Conservation (phyloP, 2,888 invertebrate species). For the Argynnis bischoffii region DNA sequence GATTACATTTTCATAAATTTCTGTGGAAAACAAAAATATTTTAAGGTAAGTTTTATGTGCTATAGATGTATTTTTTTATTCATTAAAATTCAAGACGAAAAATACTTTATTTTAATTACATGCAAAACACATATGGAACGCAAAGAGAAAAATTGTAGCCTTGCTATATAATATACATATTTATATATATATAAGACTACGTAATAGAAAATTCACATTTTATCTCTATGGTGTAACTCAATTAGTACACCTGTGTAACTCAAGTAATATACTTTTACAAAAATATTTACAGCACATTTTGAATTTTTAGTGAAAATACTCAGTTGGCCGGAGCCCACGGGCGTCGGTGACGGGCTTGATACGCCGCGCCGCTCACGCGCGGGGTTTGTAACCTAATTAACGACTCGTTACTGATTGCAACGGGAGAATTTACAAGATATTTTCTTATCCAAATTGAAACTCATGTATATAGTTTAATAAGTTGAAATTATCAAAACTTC, state of each 20-base stretch:
- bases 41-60: slow-evolving; percentile 54
- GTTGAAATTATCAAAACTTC: no score
- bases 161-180: no score
- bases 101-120: no score
- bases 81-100: no score
- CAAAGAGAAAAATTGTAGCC: no score
- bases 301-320: not conserved
- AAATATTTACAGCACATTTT: slow-evolving; percentile 1
- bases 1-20: slow-evolving; percentile 9
- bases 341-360: slow-evolving; percentile 39
- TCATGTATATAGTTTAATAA: no score
- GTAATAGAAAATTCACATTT: no score
- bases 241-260: not conserved
- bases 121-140: no score
- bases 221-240: not conserved
- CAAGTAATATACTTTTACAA: not conserved
- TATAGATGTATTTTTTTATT: not conserved
- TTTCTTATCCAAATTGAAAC: slow-evolving; percentile 13
- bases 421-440: slow-evolving; percentile 5
- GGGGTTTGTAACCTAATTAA: slow-evolving; percentile 56
- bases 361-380: slow-evolving; percentile 48
- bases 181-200: no score
- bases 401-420: slow-evolving; percentile 18
- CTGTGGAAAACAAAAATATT: slow-evolving; percentile 46
- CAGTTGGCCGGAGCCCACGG: not conserved